phyloP scores from a whole-genome alignment of 2,888 invertebrate genomes.

The Leucoma salicis region DNA sequence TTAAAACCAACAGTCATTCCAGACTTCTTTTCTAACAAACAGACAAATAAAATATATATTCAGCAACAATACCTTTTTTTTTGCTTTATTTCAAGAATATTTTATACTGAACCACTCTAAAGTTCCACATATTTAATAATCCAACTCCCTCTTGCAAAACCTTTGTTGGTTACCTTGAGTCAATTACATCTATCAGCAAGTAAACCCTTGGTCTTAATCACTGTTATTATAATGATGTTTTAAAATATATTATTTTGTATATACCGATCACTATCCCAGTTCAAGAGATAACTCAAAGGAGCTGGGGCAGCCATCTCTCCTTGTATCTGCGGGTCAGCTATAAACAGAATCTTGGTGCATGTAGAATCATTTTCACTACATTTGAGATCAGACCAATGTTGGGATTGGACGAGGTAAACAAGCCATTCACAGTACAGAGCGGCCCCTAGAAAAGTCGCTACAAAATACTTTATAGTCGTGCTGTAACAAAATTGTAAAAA shows the following conservation, averaged over 20 bases:
- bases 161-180: too few species aligned
- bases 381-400: constrained; percentile 66
- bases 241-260: constrained; percentile 13
- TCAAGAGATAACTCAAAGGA: constrained; percentile 85
- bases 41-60: too few species aligned
- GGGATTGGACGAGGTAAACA: constrained; percentile 65
- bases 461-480: constrained; percentile 54
- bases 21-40: too few species aligned
- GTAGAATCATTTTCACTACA: constrained; percentile 67
- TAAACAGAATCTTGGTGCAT: constrained; percentile 86
- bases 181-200: too few species aligned
- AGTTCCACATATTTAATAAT: too few species aligned
- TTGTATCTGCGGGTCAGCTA: constrained; percentile 96
- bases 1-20: too few species aligned
- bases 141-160: too few species aligned
- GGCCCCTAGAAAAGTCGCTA: constrained; percentile 47
- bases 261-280: constrained; percentile 95
- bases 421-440: constrained; percentile 82
- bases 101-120: too few species aligned
- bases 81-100: too few species aligned
- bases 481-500: constrained; percentile 38
- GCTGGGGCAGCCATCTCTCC: constrained; percentile 89
- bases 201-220: too few species aligned
- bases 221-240: background rate
- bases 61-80: too few species aligned